These are phyloP conservation scores for Probaryconus sp. DNA, from an alignment of 1,140 invertebrate genomes.

Conservation along the genomic window DNA sequence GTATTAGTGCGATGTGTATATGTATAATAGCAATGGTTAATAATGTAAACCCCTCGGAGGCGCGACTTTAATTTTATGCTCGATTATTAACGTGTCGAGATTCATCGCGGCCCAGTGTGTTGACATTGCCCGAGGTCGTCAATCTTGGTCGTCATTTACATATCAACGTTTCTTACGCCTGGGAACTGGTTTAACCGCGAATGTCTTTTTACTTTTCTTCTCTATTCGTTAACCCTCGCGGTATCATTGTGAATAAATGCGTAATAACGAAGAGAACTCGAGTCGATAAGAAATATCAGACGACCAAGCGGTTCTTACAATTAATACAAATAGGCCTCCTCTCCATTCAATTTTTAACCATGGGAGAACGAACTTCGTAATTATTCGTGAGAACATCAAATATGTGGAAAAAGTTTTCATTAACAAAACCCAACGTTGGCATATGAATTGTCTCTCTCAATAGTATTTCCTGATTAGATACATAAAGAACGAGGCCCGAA, in stretches of 20 bases:
- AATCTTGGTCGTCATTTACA: conserved; percentile 48
- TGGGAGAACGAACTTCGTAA: conserved; percentile 29
- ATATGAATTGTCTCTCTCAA: conserved; percentile 32
- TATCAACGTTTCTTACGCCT: conserved; percentile 49
- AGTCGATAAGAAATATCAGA: conserved; percentile 44
- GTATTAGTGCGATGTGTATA: conserved; percentile 5
- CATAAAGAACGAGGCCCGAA: too few species aligned
- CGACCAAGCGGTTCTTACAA: conserved; percentile 16
- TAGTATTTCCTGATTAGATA: conserved; percentile 25
- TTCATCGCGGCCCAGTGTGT: conserved; percentile 44
- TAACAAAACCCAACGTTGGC: conserved; percentile 31
- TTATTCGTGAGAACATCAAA: conserved; percentile 21
- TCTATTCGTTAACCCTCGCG: conserved; percentile 16
- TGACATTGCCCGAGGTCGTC: conserved; percentile 56
- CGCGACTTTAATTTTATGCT: conserved; percentile 56
- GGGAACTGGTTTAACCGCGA: conserved; percentile 46
- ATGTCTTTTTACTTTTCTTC: conserved; percentile 28
- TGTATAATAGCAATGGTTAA: conserved; percentile 35
- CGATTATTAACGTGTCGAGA: conserved; percentile 59
- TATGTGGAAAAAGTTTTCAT: conserved; percentile 39
- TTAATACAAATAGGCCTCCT: conserved; percentile 35
- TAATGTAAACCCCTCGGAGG: conserved; percentile 50
- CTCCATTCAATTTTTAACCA: conserved; percentile 28
- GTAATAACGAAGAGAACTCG: conserved; percentile 45
- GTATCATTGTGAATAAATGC: conserved; percentile 42